phyloP scores from a whole-genome alignment of 2,888 invertebrate genomes.

The Acanthococcus lagerstroemiae region DNA sequence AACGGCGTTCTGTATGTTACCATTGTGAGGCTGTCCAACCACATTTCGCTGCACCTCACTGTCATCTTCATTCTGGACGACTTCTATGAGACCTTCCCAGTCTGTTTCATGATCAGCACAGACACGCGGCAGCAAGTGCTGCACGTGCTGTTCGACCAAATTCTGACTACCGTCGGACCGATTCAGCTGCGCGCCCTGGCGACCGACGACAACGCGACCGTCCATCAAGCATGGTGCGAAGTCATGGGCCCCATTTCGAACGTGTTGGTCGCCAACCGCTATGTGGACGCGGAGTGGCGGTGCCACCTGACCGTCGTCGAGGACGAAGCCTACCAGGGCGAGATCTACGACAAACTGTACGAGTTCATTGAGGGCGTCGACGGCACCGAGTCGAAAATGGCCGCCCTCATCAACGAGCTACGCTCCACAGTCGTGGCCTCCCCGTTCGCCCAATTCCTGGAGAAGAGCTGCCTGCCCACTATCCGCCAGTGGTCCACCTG shows the following conservation, averaged over 20 bases:
- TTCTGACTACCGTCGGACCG: conserved; percentile 32
- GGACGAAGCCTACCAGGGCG: conserved; percentile 34
- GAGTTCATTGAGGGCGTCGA: conserved; percentile 19
- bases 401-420: neutral
- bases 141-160: conserved; percentile 30
- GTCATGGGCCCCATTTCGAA: conserved; percentile 32
- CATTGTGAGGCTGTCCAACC: conserved; percentile 4
- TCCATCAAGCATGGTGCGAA: conserved; percentile 33
- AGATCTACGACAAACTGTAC: conserved; percentile 35
- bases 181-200: conserved; percentile 34
- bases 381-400: conserved; percentile 3
- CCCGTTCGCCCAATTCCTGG: conserved; percentile 10
- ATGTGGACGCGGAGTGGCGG: conserved; percentile 34
- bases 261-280: conserved; percentile 34
- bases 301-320: conserved; percentile 31
- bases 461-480: conserved; percentile 7
- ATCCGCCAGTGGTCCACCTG: conserved; percentile 14
- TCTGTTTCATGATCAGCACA: conserved; percentile 34
- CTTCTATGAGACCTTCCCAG: conserved; percentile 34
- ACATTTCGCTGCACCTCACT: conserved; percentile 30
- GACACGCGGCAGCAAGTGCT: conserved; percentile 20
- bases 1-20: conserved; percentile 32
- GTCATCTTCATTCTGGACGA: conserved; percentile 34
- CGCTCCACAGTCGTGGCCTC: neutral
- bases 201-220: conserved; percentile 33